Evolutionary conservation across 2,797 vertebrate genomes (phyloP), one percentile per base, ranked within the genome.

Genomic region (Argentina silus): DNA sequence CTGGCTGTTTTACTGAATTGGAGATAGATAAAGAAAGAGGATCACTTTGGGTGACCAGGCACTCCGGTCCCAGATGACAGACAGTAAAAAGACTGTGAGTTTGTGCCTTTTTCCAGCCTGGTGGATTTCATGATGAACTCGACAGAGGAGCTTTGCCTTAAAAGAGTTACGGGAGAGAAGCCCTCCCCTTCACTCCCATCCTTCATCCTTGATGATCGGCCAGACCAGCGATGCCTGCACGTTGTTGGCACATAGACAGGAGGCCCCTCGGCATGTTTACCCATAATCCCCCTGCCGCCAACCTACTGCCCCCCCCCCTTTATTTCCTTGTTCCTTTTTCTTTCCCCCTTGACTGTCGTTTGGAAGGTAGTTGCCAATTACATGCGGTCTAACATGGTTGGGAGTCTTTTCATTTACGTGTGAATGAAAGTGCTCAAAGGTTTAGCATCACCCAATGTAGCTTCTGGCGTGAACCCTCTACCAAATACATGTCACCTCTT

Each of bases 141-240:
- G 69, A 59, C 70, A 91, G 92, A 95, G 94, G 94, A 96, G 93
- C 92, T 91, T 95, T 96, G 97, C 97, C 97, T 98, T 98, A 97
- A 96, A 94, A 91, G 86, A 91, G 84, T 85, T 90, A 86, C 85
- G 78, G 87, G 80, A 91, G 75, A 74, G 75, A 82, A 69, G 65
- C 81, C 81, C 70, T 77, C 72, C 78, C 73, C 70, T 63, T 50
- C 19, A 44, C 50, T 73, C 79, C 79, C 67, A 67, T 81, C 83
- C 70, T 86, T 47, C 77, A 3, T 72, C 71, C 60, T 73, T 78
- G 69, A 60, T 74, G 60, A 67, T 66, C 76, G 68, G 83, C 77
- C 65, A 86, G 76, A 84, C 78, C 72, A 83, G 74, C 70, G 19
- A 75, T 81, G 89, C 81, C 85, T 85, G 85, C 85, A 88, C 85